These are phyloP conservation scores for Xyrauchen texanus DNA, from an alignment of 2,113 vertebrate genomes.

Conservation along the genomic window DNA sequence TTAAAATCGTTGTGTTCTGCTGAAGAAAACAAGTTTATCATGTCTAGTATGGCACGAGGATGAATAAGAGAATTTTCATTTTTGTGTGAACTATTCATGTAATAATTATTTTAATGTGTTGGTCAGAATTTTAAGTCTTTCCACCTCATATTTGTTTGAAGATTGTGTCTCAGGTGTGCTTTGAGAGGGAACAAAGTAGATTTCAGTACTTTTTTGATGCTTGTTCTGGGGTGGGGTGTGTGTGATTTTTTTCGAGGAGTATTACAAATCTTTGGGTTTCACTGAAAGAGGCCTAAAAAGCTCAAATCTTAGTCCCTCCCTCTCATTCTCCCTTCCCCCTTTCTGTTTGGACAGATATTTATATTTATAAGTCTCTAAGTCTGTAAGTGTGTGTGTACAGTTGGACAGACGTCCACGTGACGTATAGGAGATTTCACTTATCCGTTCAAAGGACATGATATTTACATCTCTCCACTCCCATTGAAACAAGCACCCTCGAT, in stretches of 20 bases:
- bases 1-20: too few species aligned
- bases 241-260: not conserved
- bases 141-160: too few species aligned
- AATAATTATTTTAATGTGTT: too few species aligned
- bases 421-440: too few species aligned
- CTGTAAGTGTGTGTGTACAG: not conserved
- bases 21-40: too few species aligned
- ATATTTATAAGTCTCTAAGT: not conserved
- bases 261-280: conserved; percentile 32
- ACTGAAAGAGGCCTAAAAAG: conserved; percentile 44
- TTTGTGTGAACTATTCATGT: too few species aligned
- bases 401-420: not conserved
- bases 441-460: rapidly evolving
- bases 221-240: not conserved
- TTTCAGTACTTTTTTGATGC: not conserved
- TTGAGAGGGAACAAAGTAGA: too few species aligned
- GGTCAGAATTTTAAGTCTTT: too few species aligned
- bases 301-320: conserved; percentile 42
- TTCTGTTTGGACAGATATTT: not conserved
- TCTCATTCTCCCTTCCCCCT: conserved; percentile 21
- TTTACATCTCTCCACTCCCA: not conserved
- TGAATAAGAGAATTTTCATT: too few species aligned
- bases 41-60: too few species aligned
- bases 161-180: too few species aligned
- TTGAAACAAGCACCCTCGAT: not conserved